These are phyloP conservation scores for Barnardius zonarius DNA, from an alignment of 2,113 vertebrate species.

Conservation along the genomic window DNA sequence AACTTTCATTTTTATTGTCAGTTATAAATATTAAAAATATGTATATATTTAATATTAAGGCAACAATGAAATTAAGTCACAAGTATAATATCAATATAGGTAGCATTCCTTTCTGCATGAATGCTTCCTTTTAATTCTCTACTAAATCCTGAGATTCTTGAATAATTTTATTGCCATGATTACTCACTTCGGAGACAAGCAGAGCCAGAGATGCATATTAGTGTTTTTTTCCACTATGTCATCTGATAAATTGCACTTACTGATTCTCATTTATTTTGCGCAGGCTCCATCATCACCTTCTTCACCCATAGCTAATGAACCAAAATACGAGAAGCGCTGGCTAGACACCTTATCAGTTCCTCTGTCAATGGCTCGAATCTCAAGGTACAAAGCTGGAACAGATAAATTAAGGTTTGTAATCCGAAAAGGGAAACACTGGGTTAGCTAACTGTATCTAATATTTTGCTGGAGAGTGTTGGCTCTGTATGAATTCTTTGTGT, in stretches of 20 bases:
- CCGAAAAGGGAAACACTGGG: not conserved
- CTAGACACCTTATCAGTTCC: conserved; percentile 86
- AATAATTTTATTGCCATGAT: not conserved
- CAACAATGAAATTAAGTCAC: not conserved
- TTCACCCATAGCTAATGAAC: conserved; percentile 86
- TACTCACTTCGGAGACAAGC: not conserved
- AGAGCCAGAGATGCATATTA: conserved; percentile 19
- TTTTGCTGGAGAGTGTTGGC: conserved; percentile 25
- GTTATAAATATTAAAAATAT: not conserved
- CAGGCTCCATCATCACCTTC: conserved; percentile 88
- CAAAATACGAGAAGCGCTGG: conserved; percentile 95
- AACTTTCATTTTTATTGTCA: not conserved
- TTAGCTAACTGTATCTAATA: not conserved
- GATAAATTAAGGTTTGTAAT: conserved; percentile 90
- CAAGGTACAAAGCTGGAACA: conserved; percentile 84
- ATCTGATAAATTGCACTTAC: conserved; percentile 35
- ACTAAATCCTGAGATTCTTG: not conserved
- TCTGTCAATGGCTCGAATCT: conserved; percentile 89
- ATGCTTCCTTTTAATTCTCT: not conserved
- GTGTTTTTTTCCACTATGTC: not conserved
- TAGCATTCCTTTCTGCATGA: not conserved
- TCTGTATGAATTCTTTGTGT: not conserved
- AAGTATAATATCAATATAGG: not conserved
- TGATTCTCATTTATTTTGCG: conserved; percentile 72
- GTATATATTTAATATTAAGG: not conserved